Evolutionary conservation across 92 coral and sea anemone genomes (phyloP).

Genomic region (Epizoanthus ramosus): DNA sequence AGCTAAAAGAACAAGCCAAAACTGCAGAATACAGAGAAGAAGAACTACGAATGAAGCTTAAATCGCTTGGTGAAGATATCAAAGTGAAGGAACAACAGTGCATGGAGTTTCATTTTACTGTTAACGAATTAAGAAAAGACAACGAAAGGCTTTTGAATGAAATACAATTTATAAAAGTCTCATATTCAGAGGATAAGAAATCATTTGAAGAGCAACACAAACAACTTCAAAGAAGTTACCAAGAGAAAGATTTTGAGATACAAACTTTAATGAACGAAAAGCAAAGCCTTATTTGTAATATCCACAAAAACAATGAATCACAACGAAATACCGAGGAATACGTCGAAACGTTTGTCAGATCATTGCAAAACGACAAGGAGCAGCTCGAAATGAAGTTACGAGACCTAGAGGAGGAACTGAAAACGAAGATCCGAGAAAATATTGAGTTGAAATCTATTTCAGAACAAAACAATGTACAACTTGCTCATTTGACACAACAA

Average conservation of each 20-base stretch:
- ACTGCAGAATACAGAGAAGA: not conserved
- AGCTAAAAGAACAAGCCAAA: not conserved
- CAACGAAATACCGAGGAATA: conserved; percentile 18
- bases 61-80: conserved; percentile 18
- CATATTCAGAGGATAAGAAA: conserved; percentile 1
- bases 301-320: conserved; percentile 17
- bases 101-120: not conserved
- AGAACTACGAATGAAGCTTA: not conserved
- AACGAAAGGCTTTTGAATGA: conserved; percentile 18
- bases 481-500: conserved; percentile 8
- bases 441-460: conserved; percentile 25
- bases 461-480: conserved; percentile 21
- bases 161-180: not conserved
- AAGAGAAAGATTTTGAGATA: conserved; percentile 13
- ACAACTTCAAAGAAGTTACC: conserved; percentile 9
- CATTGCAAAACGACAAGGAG: conserved; percentile 16
- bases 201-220: conserved; percentile 15
- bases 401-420: conserved; percentile 18
- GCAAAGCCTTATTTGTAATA: conserved; percentile 13
- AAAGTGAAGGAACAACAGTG: not conserved
- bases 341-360: conserved; percentile 8
- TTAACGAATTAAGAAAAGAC: conserved; percentile 1
- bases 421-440: not conserved
- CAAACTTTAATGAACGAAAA: conserved; percentile 5
- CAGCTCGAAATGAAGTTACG: conserved; percentile 17